Conservation (phyloP, 2,888 invertebrate genomes). For the Rotaria socialis region DNA sequence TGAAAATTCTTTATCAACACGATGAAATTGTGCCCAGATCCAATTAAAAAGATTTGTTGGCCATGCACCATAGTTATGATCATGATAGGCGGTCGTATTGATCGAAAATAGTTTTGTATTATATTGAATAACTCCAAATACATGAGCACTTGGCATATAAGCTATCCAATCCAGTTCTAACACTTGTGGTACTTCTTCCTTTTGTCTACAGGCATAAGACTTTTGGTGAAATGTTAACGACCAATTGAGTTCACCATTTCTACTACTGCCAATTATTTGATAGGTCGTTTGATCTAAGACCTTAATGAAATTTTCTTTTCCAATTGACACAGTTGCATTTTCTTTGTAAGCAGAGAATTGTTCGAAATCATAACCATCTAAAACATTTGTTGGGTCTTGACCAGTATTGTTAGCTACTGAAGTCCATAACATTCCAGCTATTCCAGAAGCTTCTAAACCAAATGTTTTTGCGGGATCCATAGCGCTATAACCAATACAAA, state of each 20-base stretch:
- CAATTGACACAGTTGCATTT: no score
- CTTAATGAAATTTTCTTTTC: no score
- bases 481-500: neutral
- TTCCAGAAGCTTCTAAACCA: neutral
- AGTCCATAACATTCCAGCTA: neutral
- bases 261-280: no score
- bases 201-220: no score
- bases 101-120: neutral
- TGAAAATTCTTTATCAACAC: slow-evolving; percentile 8
- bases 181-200: no score
- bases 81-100: neutral
- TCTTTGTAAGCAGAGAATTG: neutral
- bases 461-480: neutral
- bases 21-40: neutral
- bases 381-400: neutral
- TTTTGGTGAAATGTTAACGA: no score
- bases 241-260: no score
- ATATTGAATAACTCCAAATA: neutral
- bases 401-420: neutral
- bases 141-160: neutral
- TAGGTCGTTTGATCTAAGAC: no score
- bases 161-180: neutral
- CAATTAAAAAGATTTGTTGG: neutral
- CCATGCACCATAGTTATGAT: neutral
- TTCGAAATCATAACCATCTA: neutral